Conservation (phyloP, 2,797 vertebrate genomes). For the Ataeniobius toweri region DNA sequence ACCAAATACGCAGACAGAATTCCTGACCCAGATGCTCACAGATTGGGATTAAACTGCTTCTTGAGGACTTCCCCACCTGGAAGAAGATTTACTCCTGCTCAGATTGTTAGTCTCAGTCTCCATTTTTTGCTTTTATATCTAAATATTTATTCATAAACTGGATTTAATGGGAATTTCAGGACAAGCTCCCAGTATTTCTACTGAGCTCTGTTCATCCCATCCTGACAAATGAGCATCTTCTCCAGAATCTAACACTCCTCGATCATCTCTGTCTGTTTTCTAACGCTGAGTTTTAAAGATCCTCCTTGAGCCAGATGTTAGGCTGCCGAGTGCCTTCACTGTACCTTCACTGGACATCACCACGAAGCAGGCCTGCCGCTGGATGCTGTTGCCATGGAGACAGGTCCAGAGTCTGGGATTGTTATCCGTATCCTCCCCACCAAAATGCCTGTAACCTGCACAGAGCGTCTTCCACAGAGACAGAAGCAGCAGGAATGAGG, state of each 20-base stretch:
- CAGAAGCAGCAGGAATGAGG: not conserved
- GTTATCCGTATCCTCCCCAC: not conserved
- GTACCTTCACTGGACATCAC: slow-evolving; percentile 23
- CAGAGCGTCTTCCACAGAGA: not conserved
- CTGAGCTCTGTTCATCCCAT: not conserved
- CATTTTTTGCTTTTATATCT: too few species aligned
- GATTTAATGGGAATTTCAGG: not conserved
- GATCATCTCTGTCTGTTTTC: not conserved
- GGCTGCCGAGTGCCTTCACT: slow-evolving; percentile 19
- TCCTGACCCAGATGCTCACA: too few species aligned
- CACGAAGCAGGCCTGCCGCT: not conserved
- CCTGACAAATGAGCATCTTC: too few species aligned
- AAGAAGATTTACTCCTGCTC: too few species aligned
- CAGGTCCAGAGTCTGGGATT: not conserved
- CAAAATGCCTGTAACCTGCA: slow-evolving; percentile 27
- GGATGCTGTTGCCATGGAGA: slow-evolving; percentile 31
- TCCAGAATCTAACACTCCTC: too few species aligned
- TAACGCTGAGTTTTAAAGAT: too few species aligned
- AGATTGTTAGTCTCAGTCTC: not conserved
- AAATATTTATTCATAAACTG: not conserved
- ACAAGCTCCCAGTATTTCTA: too few species aligned
- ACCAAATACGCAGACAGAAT: too few species aligned
- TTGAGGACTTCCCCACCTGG: not conserved
- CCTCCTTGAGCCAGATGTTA: too few species aligned
- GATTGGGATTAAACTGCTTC: not conserved